Evolutionary conservation across 2,797 vertebrate species (phyloP).

Genomic region (Sparidentex hasta): DNA sequence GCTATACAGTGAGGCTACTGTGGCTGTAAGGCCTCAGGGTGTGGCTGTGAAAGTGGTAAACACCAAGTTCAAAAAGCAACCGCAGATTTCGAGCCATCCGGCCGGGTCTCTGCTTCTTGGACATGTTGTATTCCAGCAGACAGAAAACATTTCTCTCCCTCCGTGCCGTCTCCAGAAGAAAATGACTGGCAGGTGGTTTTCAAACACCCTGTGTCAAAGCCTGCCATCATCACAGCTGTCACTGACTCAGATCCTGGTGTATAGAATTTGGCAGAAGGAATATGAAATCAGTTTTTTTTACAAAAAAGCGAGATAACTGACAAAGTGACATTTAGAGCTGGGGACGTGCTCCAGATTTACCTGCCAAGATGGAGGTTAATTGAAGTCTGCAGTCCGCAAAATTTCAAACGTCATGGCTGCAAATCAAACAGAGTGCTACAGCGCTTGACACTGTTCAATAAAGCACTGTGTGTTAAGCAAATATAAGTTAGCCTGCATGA

Average conservation of each 20-base stretch:
- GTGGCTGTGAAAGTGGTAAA: slow-evolving; percentile 65
- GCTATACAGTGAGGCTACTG: slow-evolving; percentile 65
- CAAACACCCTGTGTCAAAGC: slow-evolving; percentile 37
- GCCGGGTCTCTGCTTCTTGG: slow-evolving; percentile 39
- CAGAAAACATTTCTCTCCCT: slow-evolving; percentile 34
- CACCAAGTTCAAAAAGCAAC: slow-evolving; percentile 62
- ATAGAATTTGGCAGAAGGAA: slow-evolving; percentile 32
- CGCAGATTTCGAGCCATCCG: slow-evolving; percentile 41
- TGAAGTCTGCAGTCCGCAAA: slow-evolving; percentile 21
- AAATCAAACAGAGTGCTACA: slow-evolving; percentile 47
- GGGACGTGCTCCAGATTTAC: slow-evolving; percentile 42
- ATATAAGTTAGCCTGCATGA: slow-evolving; percentile 24
- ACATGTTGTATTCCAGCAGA: slow-evolving; percentile 14
- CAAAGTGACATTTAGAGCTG: slow-evolving; percentile 57
- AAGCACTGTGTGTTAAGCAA: slow-evolving; percentile 37
- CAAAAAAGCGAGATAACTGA: slow-evolving; percentile 33
- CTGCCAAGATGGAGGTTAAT: slow-evolving; percentile 32
- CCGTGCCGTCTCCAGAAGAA: slow-evolving; percentile 16
- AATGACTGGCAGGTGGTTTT: slow-evolving; percentile 63
- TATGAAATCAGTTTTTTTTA: slow-evolving; percentile 26
- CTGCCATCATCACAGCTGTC: slow-evolving; percentile 53
- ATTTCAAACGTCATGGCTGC: slow-evolving; percentile 29
- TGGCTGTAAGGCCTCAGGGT: slow-evolving; percentile 59
- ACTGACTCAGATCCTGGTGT: slow-evolving; percentile 41
- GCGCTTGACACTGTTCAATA: slow-evolving; percentile 37